These are phyloP conservation scores for Eilema caniola DNA, from an alignment of 2,888 invertebrate genomes.

Conservation along the genomic window DNA sequence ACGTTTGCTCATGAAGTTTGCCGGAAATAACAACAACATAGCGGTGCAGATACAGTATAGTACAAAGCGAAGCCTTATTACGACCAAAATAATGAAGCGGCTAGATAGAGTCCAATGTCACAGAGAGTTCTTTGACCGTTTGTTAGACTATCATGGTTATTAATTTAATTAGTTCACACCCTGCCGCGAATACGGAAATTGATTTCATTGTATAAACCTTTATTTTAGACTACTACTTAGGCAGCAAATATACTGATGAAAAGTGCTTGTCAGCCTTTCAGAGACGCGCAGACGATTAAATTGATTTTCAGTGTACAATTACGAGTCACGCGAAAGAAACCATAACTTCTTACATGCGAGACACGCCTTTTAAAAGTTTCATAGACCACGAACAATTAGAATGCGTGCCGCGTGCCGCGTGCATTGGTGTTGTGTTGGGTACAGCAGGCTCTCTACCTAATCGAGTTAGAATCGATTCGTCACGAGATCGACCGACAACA, in stretches of 20 bases:
- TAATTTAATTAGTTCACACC: slow-evolving; percentile 50
- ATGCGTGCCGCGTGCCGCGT: slow-evolving; percentile 9
- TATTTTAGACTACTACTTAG: neutral
- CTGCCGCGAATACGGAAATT: neutral
- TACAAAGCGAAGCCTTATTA: slow-evolving; percentile 40
- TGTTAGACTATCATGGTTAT: slow-evolving; percentile 35
- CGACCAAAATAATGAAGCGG: slow-evolving; percentile 25
- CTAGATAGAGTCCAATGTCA: slow-evolving; percentile 50
- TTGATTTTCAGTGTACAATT: neutral
- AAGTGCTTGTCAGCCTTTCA: no score
- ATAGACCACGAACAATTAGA: neutral
- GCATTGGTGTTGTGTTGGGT: slow-evolving; percentile 7
- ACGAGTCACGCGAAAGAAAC: neutral
- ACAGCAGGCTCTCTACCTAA: slow-evolving; percentile 52
- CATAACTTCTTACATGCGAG: neutral
- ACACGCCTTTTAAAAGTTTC: neutral
- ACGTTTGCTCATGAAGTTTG: no score
- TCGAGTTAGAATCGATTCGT: slow-evolving; percentile 73
- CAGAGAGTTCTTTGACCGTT: slow-evolving; percentile 55
- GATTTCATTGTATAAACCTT: neutral
- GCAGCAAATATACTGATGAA: neutral
- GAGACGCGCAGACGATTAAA: no score
- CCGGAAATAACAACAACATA: neutral
- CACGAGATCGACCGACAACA: slow-evolving; percentile 55
- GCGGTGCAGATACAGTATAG: neutral